phyloP scores from a whole-genome alignment of 2,888 invertebrate genomes.

The Rotaria macrura region DNA sequence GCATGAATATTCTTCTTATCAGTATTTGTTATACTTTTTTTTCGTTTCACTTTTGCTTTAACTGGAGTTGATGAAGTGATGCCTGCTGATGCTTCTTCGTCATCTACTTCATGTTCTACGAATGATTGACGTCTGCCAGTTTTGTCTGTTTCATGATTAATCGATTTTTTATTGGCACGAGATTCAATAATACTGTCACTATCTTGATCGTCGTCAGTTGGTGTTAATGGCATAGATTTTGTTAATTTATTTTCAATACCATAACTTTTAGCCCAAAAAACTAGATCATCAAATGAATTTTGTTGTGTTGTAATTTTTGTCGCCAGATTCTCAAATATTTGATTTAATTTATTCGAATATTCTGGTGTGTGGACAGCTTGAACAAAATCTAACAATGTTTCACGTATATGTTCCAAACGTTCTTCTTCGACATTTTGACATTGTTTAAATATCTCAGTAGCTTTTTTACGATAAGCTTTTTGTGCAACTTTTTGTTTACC shows the following conservation, averaged over 20 bases:
- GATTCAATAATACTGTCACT: neutral
- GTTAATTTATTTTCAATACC: neutral
- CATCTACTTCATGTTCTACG: neutral
- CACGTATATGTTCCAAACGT: neutral
- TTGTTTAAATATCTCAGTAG: neutral
- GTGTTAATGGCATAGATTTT: neutral
- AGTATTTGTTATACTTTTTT: neutral
- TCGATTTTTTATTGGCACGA: neutral
- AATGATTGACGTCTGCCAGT: neutral
- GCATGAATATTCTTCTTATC: neutral
- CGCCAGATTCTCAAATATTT: neutral
- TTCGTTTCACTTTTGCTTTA: neutral
- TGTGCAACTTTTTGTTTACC: neutral
- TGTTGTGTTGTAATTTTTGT: neutral
- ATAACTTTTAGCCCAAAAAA: neutral
- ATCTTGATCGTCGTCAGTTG: neutral
- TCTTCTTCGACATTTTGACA: neutral
- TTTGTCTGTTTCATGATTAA: neutral
- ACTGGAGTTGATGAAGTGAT: neutral
- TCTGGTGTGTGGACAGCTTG: neutral
- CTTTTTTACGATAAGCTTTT: neutral
- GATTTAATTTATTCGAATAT: neutral
- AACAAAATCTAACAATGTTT: neutral
- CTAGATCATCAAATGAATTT: neutral
- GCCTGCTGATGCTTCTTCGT: neutral